Conservation (phyloP, 2,888 invertebrate species). For the Neoascia interrupta region DNA sequence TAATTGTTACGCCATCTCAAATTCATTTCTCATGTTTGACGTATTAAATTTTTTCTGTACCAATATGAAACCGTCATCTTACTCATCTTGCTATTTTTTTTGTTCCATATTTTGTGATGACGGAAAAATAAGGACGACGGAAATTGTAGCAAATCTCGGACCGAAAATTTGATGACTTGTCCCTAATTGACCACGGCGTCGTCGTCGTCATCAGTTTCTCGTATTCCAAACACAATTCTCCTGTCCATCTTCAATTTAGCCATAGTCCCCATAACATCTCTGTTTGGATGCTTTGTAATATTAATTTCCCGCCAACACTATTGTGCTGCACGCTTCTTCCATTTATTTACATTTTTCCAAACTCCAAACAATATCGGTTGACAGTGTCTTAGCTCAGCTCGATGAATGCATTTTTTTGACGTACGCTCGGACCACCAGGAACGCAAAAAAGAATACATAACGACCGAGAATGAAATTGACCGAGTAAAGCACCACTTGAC, state of each 20-base stretch:
- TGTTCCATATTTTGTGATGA: no score
- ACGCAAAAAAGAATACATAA: conserved; percentile 13
- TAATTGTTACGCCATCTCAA: no score
- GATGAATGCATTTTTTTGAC: conserved; percentile 34
- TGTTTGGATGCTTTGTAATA: conserved; percentile 6
- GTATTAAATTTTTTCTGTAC: no score
- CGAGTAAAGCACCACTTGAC: no score
- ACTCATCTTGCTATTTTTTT: background rate
- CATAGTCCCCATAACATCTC: background rate
- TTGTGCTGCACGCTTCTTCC: conserved; percentile 44
- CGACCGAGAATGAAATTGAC: no score
- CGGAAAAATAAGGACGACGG: conserved; percentile 28
- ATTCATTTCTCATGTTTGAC: no score
- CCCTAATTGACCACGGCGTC: conserved; percentile 21
- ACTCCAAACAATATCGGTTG: conserved; percentile 55
- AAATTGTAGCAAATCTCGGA: conserved; percentile 41
- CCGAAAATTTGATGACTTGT: conserved; percentile 48
- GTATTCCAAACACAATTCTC: conserved; percentile 45
- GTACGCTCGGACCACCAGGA: conserved; percentile 54
- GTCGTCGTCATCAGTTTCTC: conserved; percentile 48
- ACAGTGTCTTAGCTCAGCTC: no score
- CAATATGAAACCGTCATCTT: background rate
- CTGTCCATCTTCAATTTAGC: conserved; percentile 25
- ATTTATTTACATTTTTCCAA: conserved; percentile 26
- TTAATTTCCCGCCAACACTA: conserved; percentile 28